Percentiles rank a stretch among this genome's conserved stretches.
Conservation (phyloP, 2,888 invertebrate species). For the Polymixis lichenea region DNA sequence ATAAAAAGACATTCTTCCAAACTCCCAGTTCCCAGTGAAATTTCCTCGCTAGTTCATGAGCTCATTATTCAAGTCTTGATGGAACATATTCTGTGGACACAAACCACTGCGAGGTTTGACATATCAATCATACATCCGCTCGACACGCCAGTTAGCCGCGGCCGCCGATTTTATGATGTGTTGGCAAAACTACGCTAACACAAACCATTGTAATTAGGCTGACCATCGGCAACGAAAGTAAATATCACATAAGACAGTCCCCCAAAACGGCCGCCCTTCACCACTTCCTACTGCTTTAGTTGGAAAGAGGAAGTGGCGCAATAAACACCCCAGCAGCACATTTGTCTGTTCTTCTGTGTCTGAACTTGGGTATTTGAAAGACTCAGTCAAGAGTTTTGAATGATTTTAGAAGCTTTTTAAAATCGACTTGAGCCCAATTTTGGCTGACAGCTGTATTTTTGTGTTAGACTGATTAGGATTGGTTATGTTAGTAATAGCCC, state of each 20-base stretch:
- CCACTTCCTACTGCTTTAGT: neutral
- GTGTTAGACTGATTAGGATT: neutral
- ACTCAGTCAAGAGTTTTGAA: neutral
- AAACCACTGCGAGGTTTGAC: slow-evolving; percentile 32
- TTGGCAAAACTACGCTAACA: slow-evolving; percentile 7
- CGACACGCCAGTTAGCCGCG: slow-evolving; percentile 18
- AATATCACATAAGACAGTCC: neutral
- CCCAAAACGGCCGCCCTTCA: neutral
- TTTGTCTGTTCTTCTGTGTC: neutral
- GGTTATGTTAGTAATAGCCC: neutral
- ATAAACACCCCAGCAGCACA: neutral
- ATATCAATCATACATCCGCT: slow-evolving; percentile 41
- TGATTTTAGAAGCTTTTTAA: neutral
- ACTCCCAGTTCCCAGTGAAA: neutral
- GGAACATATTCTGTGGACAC: slow-evolving; percentile 2
- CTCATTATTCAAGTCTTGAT: neutral
- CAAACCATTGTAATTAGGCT: neutral
- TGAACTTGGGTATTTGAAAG: neutral
- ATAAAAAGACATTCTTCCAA: neutral
- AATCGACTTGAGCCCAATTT: neutral
- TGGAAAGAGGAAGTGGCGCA: neutral
- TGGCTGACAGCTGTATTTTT: neutral
- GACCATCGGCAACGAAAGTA: no score
- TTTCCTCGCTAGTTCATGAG: slow-evolving; percentile 6
- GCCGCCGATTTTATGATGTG: slow-evolving; percentile 35